These are phyloP conservation scores for Oscheius sp. DNA, from an alignment of 1,140 invertebrate species.

Conservation along the genomic window DNA sequence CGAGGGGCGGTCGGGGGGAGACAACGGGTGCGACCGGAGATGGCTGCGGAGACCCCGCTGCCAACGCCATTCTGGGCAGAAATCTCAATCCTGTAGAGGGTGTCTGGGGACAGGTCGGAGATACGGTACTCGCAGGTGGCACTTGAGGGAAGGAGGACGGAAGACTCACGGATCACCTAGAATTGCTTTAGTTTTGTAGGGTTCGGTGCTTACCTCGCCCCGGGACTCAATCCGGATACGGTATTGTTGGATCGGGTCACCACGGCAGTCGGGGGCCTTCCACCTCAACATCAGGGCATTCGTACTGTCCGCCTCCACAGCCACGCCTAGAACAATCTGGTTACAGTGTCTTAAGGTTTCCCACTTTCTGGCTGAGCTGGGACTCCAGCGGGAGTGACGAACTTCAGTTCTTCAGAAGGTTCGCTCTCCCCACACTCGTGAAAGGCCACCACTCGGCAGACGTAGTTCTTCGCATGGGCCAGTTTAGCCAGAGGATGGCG, in stretches of 20 bases:
- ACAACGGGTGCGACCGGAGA: slow-evolving; percentile 34
- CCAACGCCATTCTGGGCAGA: slow-evolving; percentile 46
- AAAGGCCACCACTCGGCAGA: slow-evolving; percentile 44
- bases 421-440: slow-evolving; percentile 53
- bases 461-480: slow-evolving; percentile 45
- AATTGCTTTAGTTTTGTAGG: slow-evolving; percentile 1
- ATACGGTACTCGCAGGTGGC: slow-evolving; percentile 22
- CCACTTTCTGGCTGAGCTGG: slow-evolving; percentile 4
- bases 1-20: slow-evolving; percentile 48
- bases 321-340: slow-evolving; percentile 41
- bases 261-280: slow-evolving; percentile 40
- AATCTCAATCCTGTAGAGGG: slow-evolving; percentile 40
- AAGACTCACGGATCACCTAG: slow-evolving; percentile 9
- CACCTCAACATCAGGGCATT: slow-evolving; percentile 41
- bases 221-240: slow-evolving; percentile 29
- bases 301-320: slow-evolving; percentile 22
- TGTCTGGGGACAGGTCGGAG: slow-evolving; percentile 26
- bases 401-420: slow-evolving; percentile 43
- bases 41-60: slow-evolving; percentile 19
- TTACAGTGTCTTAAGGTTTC: slow-evolving; percentile 38
- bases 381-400: slow-evolving; percentile 40
- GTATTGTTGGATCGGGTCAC: slow-evolving; percentile 31
- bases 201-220: slow-evolving; percentile 11
- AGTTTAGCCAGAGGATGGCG: slow-evolving; percentile 30
- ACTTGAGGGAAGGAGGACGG: neutral